These are phyloP conservation scores for Lepidothrix coronata DNA, from an alignment of 2,113 vertebrate species.

Conservation along the genomic window DNA sequence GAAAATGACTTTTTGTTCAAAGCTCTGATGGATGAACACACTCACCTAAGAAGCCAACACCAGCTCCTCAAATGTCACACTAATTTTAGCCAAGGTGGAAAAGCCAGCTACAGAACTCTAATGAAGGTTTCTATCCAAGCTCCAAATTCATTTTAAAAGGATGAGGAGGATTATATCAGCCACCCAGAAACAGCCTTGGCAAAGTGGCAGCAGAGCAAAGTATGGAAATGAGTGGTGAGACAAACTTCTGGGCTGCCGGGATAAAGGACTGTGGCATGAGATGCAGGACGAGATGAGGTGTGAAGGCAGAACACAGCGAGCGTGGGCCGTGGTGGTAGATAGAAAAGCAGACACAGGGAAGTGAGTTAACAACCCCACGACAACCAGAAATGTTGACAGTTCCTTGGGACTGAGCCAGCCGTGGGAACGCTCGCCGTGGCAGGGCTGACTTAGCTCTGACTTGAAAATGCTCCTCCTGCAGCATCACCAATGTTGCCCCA, in stretches of 20 bases:
- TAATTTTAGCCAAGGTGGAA: background rate
- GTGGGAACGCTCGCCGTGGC: background rate
- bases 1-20: background rate
- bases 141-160: background rate
- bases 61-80: background rate
- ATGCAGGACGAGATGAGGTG: constrained; percentile 23
- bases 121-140: background rate
- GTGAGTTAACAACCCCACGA: constrained; percentile 42
- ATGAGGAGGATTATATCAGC: background rate
- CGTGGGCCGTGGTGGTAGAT: background rate
- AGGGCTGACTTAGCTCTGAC: background rate
- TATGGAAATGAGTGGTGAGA: constrained; percentile 14
- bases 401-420: constrained; percentile 39
- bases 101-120: background rate
- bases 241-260: constrained; percentile 21
- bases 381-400: constrained; percentile 27
- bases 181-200: background rate
- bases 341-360: constrained; percentile 38
- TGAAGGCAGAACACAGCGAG: constrained; percentile 43
- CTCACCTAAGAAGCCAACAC: background rate
- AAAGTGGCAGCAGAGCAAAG: background rate
- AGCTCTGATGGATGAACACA: background rate
- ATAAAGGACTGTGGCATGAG: constrained; percentile 40
- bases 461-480: background rate
- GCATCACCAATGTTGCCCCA: background rate